phyloP scores from a whole-genome alignment of 2,113 vertebrate genomes.

The Centropristis striata region DNA sequence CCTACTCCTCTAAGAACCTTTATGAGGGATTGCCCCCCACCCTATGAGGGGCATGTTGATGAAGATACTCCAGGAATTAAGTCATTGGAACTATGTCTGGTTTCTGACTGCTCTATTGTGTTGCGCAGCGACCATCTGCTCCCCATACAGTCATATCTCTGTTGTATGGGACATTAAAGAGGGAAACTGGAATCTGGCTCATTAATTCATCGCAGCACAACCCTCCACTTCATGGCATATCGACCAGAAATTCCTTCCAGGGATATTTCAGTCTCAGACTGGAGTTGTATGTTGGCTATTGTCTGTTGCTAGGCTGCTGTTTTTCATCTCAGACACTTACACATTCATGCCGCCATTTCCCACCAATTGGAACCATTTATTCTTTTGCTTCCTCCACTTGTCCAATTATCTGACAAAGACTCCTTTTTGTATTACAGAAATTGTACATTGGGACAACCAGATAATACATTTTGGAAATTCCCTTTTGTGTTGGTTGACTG shows the following conservation, averaged over 20 bases:
- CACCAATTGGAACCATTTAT: conserved; percentile 54
- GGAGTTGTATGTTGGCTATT: conserved; percentile 75
- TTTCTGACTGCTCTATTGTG: conserved; percentile 80
- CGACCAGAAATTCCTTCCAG: conserved; percentile 64
- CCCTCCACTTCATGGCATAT: conserved; percentile 63
- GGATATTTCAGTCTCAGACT: conserved; percentile 61
- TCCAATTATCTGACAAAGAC: conserved; percentile 69
- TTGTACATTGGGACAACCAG: conserved; percentile 27
- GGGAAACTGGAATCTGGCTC: conserved; percentile 66
- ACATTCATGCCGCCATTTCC: conserved; percentile 55
- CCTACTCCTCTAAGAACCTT: conserved; percentile 22
- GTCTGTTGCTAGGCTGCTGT: conserved; percentile 69
- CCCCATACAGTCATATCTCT: conserved; percentile 75
- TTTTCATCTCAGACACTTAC: conserved; percentile 65
- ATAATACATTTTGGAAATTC: conserved; percentile 61
- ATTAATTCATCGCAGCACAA: conserved; percentile 74
- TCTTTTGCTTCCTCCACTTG: conserved; percentile 54
- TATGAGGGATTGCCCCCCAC: conserved; percentile 30
- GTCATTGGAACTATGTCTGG: conserved; percentile 67
- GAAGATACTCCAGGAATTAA: conserved; percentile 74
- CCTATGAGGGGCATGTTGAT: conserved; percentile 50
- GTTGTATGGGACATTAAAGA: conserved; percentile 67
- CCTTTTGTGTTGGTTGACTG: conserved; percentile 42
- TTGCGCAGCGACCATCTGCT: conserved; percentile 74
- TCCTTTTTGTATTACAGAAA: conserved; percentile 39